Evolutionary conservation across 2,113 vertebrate species (phyloP).

Genomic region (Oryzias curvinotus): DNA sequence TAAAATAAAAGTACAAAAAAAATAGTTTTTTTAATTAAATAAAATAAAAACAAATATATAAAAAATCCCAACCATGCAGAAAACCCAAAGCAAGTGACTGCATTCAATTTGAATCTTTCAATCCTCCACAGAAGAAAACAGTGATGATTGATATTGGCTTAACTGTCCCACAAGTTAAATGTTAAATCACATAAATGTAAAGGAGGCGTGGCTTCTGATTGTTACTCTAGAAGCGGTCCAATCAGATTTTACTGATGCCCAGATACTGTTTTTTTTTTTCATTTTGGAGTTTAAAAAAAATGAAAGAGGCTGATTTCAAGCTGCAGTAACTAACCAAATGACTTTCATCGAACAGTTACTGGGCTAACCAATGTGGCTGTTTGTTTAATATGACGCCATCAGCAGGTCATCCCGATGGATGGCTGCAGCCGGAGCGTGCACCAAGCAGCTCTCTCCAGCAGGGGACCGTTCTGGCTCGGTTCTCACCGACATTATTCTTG

Average conservation of each 20-base stretch:
- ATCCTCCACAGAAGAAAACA: constrained; percentile 71
- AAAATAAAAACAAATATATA: background rate
- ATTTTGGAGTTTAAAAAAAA: constrained; percentile 37
- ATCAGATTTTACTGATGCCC: constrained; percentile 37
- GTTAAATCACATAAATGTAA: constrained; percentile 43
- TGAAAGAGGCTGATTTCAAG: constrained; percentile 37
- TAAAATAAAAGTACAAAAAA: background rate
- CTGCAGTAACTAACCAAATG: constrained; percentile 32
- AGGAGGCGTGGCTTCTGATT: constrained; percentile 66
- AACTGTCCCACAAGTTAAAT: constrained; percentile 51
- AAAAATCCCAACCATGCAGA: background rate
- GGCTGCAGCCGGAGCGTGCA: constrained; percentile 51
- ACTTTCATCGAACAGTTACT: constrained; percentile 59
- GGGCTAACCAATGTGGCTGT: constrained; percentile 34
- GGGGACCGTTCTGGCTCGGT: constrained; percentile 27
- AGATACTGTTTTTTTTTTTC: constrained; percentile 42
- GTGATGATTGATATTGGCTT: constrained; percentile 60
- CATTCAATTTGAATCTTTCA: constrained; percentile 62
- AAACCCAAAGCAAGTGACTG: constrained; percentile 42
- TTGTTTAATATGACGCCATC: background rate
- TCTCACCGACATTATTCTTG: constrained; percentile 24
- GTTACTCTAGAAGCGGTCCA: constrained; percentile 40
- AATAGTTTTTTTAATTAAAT: background rate
- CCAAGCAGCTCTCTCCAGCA: constrained; percentile 33
- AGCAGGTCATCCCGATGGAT: constrained; percentile 38